phyloP scores from a whole-genome alignment of 2,888 invertebrate genomes.

The Trissonchulus sp. region DNA sequence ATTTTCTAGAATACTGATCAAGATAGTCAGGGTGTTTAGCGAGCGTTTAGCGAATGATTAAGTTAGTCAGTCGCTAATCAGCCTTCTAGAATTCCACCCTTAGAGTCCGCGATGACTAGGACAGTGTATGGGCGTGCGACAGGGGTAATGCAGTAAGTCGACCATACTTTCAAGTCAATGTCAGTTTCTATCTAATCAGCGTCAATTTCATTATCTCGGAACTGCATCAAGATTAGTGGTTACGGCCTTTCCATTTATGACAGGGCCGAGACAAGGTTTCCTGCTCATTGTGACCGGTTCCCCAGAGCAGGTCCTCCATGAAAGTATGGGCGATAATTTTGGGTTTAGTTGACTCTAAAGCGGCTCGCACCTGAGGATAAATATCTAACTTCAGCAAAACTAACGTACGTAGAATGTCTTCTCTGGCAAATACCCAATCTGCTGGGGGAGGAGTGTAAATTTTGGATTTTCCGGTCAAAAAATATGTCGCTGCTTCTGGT shows the following conservation, averaged over 20 bases:
- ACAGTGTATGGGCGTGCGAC: too few species aligned
- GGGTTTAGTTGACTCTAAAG: neutral
- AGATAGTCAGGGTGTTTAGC: too few species aligned
- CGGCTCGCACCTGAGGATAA: neutral
- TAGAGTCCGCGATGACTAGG: too few species aligned
- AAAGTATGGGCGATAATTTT: neutral
- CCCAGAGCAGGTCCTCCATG: neutral
- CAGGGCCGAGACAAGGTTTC: neutral
- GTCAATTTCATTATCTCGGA: conserved; percentile 1
- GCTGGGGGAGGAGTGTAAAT: neutral
- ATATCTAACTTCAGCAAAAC: neutral
- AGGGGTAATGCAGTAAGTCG: too few species aligned
- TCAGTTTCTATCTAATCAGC: too few species aligned
- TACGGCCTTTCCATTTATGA: neutral
- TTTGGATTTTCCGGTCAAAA: neutral
- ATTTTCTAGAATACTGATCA: too few species aligned
- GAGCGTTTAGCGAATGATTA: too few species aligned
- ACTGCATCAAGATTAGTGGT: neutral
- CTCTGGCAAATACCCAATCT: neutral
- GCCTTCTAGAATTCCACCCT: too few species aligned
- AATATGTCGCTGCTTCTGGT: neutral
- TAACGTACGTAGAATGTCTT: neutral
- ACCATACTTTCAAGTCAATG: too few species aligned
- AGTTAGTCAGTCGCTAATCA: too few species aligned
- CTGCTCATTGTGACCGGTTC: neutral